Percentiles rank a stretch among this genome's conserved stretches.
These are phyloP conservation scores for Thamnophis elegans DNA, from an alignment of 2,797 vertebrate genomes.

Conservation along the genomic window DNA sequence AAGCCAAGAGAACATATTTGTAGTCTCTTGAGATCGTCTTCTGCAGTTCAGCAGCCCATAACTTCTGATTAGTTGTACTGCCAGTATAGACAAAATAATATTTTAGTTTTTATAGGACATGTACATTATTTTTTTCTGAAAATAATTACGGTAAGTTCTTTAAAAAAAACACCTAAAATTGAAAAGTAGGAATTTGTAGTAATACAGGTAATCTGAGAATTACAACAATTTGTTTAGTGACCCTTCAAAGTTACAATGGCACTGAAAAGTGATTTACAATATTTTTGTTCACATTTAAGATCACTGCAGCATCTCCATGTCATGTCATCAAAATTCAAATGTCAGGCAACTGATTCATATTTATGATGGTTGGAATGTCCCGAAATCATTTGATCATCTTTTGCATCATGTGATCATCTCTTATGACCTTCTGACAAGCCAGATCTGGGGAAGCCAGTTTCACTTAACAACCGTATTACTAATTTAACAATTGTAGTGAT, in stretches of 20 bases:
- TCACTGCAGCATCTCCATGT: too few species aligned
- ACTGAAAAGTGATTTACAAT: background rate
- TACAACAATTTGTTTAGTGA: background rate
- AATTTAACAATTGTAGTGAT: too few species aligned
- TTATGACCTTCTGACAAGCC: too few species aligned
- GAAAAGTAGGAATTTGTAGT: background rate
- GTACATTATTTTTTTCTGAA: background rate
- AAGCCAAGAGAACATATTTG: slow-evolving; percentile 95
- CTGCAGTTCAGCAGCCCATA: slow-evolving; percentile 98
- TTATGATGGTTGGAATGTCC: too few species aligned
- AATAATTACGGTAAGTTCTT: background rate
- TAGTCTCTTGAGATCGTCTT: slow-evolving; percentile 94
- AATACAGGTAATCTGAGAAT: background rate
- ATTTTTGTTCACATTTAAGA: too few species aligned
- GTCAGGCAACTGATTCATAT: too few species aligned
- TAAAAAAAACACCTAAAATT: too few species aligned
- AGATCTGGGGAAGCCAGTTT: too few species aligned
- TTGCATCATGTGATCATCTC: too few species aligned
- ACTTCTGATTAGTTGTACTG: slow-evolving; percentile 98
- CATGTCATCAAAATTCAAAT: too few species aligned
- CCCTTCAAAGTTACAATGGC: background rate
- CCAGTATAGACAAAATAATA: slow-evolving; percentile 5
- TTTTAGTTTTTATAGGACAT: background rate
- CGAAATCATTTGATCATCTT: too few species aligned
- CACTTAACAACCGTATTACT: too few species aligned